Base-by-base conservation (phyloP, 1,140 invertebrate genomes). In the Drosophila albomicans region DNA sequence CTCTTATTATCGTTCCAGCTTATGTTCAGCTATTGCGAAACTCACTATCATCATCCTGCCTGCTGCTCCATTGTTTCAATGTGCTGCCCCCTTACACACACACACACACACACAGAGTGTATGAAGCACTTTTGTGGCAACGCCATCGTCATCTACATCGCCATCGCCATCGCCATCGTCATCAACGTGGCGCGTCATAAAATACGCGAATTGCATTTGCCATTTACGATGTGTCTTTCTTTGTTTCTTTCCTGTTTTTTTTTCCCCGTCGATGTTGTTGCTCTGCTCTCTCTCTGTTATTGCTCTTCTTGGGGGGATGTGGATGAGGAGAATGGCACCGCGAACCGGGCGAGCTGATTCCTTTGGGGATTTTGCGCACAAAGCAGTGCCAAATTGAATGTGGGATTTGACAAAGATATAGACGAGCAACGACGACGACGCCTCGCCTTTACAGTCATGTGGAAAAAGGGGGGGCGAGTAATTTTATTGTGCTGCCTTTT, bases 151-250 rank as follows among this genome's bases (percentile, higher is more conserved):
- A 58, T 76, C 13, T 74, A 78, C 69, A 71, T 38, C 10, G 63
- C 63, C 69, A 71, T 65, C 4, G 49, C 28, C 38, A 32, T 63
- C 10, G 30, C 69, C 63, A 59, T 76, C 15, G 81, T 87, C 86
- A 90, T 86, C 81, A 91, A 86, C 78, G 78, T 79, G 82, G 70
- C 81, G 81, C 88, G 70, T 89, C 86, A 90, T 89, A 89, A 89
- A 89, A 89, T 89, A 87, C 88, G 88, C 88, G 88, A 91, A 91
- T 91, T 91, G 88, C 88, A 91, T 91, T 91, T 91, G 65, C 85
- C 85, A 89, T 89, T 89, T 89, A 89, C 85, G 85, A 89, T 78
- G 85, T 87, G 84, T 76, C 32, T 61, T 71, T 54, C 56, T 76
- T 76, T 59, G 38, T 70, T 63, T 51, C 45, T 57, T 66, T 51